Evolutionary conservation across 2,113 vertebrate species (phyloP).

Genomic region (Hippocampus barbouri): DNA sequence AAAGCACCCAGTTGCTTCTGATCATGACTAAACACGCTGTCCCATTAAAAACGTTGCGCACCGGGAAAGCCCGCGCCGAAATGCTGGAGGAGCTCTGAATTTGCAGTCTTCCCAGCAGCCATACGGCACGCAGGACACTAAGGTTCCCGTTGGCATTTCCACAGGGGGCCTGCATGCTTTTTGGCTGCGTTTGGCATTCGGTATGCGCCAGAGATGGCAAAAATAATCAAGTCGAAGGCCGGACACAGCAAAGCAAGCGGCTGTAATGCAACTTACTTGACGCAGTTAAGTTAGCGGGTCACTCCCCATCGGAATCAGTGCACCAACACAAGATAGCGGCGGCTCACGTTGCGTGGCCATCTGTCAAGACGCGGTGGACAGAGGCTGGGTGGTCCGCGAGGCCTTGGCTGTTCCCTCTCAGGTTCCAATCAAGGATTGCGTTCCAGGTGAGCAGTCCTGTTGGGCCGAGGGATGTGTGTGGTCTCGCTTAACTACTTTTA

Average conservation of each 20-base stretch:
- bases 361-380: slow-evolving; percentile 35
- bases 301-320: not conserved
- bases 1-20: not conserved
- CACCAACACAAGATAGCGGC: slow-evolving; percentile 28
- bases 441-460: slow-evolving; percentile 29
- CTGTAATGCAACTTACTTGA: no score
- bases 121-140: not conserved
- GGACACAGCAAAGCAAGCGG: no score
- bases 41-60: not conserved
- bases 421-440: slow-evolving; percentile 32
- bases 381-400: slow-evolving; percentile 43
- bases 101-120: not conserved
- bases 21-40: slow-evolving; percentile 37
- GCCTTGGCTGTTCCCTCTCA: slow-evolving; percentile 41
- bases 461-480: not conserved
- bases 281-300: no score
- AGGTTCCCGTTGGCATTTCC: not conserved
- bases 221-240: no score
- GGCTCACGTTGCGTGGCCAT: slow-evolving; percentile 18
- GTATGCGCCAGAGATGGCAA: no score
- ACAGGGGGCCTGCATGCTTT: no score
- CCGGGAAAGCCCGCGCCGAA: not conserved
- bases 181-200: no score
- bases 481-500: not conserved
- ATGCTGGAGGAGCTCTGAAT: slow-evolving; percentile 2